A percentile compares a stretch with the other conserved stretches of the same genome.
Conservation (phyloP, 2,113 vertebrate genomes). For the Syngnathus typhle region DNA sequence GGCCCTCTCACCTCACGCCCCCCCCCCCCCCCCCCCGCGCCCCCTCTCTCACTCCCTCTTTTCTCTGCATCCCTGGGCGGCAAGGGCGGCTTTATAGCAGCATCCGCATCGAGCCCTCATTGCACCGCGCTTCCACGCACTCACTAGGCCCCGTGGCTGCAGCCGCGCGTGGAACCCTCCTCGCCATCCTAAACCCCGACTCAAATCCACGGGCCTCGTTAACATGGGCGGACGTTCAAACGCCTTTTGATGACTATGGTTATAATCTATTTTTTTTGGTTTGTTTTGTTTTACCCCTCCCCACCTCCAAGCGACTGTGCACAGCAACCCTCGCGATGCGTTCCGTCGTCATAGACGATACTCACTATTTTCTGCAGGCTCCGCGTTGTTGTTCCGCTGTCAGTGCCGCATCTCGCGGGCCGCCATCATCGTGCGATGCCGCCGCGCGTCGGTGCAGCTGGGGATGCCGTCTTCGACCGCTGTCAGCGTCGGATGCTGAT, state of each 20-base stretch:
- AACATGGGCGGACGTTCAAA: slow-evolving; percentile 51
- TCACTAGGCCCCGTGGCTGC: slow-evolving; percentile 36
- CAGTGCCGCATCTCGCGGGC: slow-evolving; percentile 34
- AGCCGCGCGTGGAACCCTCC: slow-evolving; percentile 1
- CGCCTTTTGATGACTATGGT: neutral
- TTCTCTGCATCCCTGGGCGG: slow-evolving; percentile 66
- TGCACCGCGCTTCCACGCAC: slow-evolving; percentile 53
- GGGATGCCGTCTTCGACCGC: slow-evolving; percentile 60
- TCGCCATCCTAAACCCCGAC: neutral
- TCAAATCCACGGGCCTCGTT: slow-evolving; percentile 19
- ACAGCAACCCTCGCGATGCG: slow-evolving; percentile 50
- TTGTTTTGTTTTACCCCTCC: neutral
- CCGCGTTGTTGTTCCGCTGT: slow-evolving; percentile 36
- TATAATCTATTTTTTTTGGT: no score
- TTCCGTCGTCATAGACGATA: slow-evolving; percentile 62
- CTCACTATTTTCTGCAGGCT: slow-evolving; percentile 55
- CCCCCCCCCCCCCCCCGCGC: slow-evolving; percentile 42
- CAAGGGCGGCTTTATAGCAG: slow-evolving; percentile 65
- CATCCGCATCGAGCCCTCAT: slow-evolving; percentile 65
- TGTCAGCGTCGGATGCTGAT: slow-evolving; percentile 72
- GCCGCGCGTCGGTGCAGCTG: slow-evolving; percentile 36
- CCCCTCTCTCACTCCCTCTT: slow-evolving; percentile 30
- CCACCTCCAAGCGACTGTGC: slow-evolving; percentile 42
- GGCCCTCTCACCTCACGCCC: slow-evolving; percentile 58
- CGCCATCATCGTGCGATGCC: slow-evolving; percentile 28